phyloP scores from a whole-genome alignment of 2,113 vertebrate species.

The Coryphaenoides rupestris region DNA sequence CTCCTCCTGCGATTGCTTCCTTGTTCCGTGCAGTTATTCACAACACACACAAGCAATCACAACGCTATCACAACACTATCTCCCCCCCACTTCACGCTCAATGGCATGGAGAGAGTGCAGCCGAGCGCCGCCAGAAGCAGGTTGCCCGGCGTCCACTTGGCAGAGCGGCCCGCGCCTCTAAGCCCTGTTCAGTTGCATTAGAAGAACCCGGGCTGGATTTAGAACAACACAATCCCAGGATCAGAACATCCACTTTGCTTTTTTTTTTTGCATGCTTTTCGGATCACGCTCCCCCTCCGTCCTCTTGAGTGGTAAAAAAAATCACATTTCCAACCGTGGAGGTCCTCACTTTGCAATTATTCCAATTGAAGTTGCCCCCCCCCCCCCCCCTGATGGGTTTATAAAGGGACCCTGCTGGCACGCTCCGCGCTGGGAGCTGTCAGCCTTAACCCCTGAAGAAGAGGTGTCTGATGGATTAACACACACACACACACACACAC shows the following conservation, averaged over 20 bases:
- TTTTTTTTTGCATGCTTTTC: constrained; percentile 36
- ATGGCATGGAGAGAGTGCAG: constrained; percentile 35
- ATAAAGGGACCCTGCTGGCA: constrained; percentile 16
- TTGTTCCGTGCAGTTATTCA: not conserved
- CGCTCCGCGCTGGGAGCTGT: constrained; percentile 14
- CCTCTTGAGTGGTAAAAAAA: constrained; percentile 2
- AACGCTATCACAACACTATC: too few relatives aligned
- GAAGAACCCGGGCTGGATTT: constrained; percentile 48
- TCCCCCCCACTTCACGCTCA: too few relatives aligned
- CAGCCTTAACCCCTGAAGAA: constrained; percentile 41
- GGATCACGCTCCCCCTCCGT: constrained; percentile 2
- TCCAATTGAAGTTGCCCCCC: constrained; percentile 12
- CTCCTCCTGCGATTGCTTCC: constrained; percentile 1
- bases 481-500: constrained; percentile 4
- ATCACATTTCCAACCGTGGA: constrained; percentile 18
- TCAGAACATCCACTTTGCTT: constrained; percentile 52
- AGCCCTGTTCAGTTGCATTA: constrained; percentile 53
- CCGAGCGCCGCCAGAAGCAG: constrained; percentile 38
- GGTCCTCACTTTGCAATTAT: constrained; percentile 22
- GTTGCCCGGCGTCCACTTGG: constrained; percentile 44
- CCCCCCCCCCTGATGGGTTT: constrained; percentile 10
- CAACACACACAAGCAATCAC: too few relatives aligned
- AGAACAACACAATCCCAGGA: constrained; percentile 47
- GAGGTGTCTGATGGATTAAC: constrained; percentile 63
- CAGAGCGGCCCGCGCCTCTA: constrained; percentile 42